A percentile compares a stretch with the other conserved stretches of the same genome.
These are phyloP conservation scores for Anguilla rostrata DNA, from an alignment of 2,113 vertebrate species.

Conservation along the genomic window DNA sequence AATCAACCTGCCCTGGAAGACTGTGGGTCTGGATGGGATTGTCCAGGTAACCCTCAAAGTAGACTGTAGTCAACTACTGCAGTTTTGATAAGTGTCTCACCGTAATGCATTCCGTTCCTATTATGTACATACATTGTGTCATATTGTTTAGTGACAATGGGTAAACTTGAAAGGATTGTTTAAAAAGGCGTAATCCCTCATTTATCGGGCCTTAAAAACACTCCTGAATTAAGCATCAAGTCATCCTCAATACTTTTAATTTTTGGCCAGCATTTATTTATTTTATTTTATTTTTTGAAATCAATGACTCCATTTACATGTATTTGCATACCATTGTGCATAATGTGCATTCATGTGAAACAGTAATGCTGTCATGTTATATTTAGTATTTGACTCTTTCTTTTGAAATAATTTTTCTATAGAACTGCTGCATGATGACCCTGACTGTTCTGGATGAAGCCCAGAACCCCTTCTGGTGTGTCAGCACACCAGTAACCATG, in stretches of 20 bases:
- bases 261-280: no score
- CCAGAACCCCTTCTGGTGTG: conserved; percentile 63
- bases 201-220: no score
- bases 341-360: neutral
- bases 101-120: neutral
- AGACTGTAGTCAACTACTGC: neutral
- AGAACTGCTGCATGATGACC: conserved; percentile 71
- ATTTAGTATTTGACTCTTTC: neutral
- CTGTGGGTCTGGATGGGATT: conserved; percentile 56
- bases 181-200: no score
- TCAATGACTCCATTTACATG: no score
- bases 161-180: no score
- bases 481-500: conserved; percentile 57
- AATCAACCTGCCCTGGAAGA: conserved; percentile 61
- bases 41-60: conserved; percentile 55
- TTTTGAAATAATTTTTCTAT: conserved; percentile 11
- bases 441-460: conserved; percentile 67
- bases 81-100: neutral
- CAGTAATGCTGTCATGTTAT: neutral
- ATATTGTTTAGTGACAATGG: neutral
- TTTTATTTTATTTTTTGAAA: no score
- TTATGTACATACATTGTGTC: neutral
- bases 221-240: no score
- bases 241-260: no score
- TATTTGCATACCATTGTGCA: neutral